phyloP scores from a whole-genome alignment of 2,888 invertebrate genomes.

The Drosophila macrothrix region DNA sequence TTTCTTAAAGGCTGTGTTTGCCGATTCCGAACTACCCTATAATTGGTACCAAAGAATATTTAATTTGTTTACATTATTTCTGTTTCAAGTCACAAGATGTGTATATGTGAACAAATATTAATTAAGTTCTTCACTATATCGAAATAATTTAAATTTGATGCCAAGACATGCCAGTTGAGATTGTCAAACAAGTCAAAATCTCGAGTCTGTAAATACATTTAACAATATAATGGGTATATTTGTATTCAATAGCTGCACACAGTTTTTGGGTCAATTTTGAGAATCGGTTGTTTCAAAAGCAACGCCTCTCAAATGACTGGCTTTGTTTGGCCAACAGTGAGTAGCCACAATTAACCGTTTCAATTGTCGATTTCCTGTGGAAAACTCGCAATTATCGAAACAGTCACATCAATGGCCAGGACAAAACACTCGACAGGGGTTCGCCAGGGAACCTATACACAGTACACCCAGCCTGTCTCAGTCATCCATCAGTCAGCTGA shows the following conservation, averaged over 20 bases:
- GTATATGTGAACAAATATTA: neutral
- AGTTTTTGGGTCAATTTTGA: neutral
- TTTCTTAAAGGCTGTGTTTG: neutral
- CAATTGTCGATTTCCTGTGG: conserved; percentile 53
- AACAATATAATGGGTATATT: neutral
- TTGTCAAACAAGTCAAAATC: neutral
- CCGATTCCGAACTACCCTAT: neutral
- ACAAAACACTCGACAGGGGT: conserved; percentile 33
- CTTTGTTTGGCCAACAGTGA: conserved; percentile 44
- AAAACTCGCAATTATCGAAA: conserved; percentile 49
- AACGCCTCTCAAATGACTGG: conserved; percentile 8
- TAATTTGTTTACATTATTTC: neutral
- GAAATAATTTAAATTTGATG: neutral
- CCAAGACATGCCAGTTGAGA: neutral
- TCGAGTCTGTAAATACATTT: neutral
- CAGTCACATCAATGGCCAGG: conserved; percentile 25
- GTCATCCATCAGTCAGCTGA: conserved; percentile 16
- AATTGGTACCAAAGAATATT: neutral
- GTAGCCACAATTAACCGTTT: conserved; percentile 58
- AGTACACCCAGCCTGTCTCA: conserved; percentile 3
- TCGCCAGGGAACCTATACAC: conserved; percentile 4
- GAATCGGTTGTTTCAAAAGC: neutral
- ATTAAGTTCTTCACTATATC: neutral
- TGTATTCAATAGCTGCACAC: neutral
- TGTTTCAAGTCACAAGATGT: neutral